These are phyloP conservation scores for Acyrthosiphon pisum DNA, from an alignment of 1,140 invertebrate genomes.

Conservation along the genomic window DNA sequence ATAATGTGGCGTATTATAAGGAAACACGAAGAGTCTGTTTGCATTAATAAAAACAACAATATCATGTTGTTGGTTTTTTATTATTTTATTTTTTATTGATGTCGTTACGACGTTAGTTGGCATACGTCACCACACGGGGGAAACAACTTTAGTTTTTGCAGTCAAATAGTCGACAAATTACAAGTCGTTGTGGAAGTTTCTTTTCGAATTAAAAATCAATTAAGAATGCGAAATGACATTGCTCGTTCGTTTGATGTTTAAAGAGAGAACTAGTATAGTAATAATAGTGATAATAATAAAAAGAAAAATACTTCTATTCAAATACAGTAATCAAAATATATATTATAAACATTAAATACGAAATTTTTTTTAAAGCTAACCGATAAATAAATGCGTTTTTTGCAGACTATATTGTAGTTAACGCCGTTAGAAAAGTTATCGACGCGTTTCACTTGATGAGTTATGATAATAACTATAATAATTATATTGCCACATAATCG, in stretches of 20 bases:
- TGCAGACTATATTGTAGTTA: not conserved
- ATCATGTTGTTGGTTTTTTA: not conserved
- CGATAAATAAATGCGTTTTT: not conserved
- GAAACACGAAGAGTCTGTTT: not conserved
- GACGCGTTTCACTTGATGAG: not conserved
- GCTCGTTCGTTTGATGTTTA: constrained; percentile 28
- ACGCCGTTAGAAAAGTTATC: not conserved
- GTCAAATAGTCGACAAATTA: not conserved
- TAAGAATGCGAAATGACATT: not conserved
- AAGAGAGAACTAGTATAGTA: not conserved
- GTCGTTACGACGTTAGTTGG: not conserved
- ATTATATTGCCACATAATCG: not conserved
- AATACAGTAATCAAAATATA: not conserved
- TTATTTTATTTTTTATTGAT: not conserved
- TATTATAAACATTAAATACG: not conserved
- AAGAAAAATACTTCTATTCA: not conserved
- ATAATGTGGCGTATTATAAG: not conserved
- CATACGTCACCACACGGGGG: not conserved
- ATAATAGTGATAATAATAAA: not conserved
- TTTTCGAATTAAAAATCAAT: constrained; percentile 17
- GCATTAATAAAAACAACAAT: not conserved
- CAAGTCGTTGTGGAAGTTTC: not conserved
- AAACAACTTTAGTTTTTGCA: not conserved
- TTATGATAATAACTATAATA: not conserved
- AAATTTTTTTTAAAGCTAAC: not conserved